These are phyloP conservation scores for Crepidodera aurea DNA, from an alignment of 2,888 invertebrate species.

Conservation along the genomic window DNA sequence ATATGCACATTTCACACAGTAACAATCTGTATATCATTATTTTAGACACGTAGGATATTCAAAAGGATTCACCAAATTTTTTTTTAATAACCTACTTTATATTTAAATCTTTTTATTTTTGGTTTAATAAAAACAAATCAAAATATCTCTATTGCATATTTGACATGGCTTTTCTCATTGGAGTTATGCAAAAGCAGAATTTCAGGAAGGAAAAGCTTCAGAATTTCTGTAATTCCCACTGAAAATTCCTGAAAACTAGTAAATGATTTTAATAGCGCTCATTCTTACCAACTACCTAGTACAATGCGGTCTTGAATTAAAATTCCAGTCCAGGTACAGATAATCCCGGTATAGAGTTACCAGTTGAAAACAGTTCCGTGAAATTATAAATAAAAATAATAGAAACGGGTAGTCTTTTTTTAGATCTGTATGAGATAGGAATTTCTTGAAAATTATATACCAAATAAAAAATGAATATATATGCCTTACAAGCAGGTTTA, in stretches of 20 bases:
- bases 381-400: background rate
- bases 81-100: too few relatives aligned
- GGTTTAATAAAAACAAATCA: too few relatives aligned
- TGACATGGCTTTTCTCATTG: background rate
- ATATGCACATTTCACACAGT: too few relatives aligned
- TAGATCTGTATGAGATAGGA: background rate
- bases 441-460: background rate
- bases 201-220: slow-evolving; percentile 2
- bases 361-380: slow-evolving; percentile 1
- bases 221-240: slow-evolving; percentile 1
- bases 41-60: too few relatives aligned
- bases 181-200: slow-evolving; percentile 1
- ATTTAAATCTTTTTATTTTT: too few relatives aligned
- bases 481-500: too few relatives aligned
- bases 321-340: slow-evolving; percentile 8
- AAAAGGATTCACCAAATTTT: too few relatives aligned
- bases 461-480: background rate
- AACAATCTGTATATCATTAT: too few relatives aligned
- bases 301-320: slow-evolving; percentile 18
- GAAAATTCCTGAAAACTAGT: slow-evolving; percentile 16
- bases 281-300: slow-evolving; percentile 8
- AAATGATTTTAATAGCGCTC: background rate
- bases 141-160: too few relatives aligned
- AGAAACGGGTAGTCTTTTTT: background rate
- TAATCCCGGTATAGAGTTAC: slow-evolving; percentile 1